Percentiles rank a stretch among this genome's conserved stretches.
Evolutionary conservation across 2,888 invertebrate genomes (phyloP).

Genomic region (Leistus spinibarbis): DNA sequence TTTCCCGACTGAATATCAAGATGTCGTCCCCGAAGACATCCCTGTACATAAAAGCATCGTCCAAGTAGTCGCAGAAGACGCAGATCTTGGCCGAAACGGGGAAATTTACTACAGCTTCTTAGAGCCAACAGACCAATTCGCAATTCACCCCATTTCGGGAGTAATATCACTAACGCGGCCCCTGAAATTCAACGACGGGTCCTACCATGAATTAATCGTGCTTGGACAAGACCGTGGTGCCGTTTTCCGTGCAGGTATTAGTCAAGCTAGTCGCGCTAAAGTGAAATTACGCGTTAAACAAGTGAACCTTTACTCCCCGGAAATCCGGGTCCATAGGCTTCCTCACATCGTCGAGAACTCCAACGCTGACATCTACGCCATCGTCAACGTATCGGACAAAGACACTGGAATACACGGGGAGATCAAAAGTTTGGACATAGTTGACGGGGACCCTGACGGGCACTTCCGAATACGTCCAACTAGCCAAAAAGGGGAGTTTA

Average conservation of each 20-base stretch:
- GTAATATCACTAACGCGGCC: conserved; percentile 82
- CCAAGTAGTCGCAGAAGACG: conserved; percentile 83
- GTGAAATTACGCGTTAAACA: conserved; percentile 78
- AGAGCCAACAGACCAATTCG: conserved; percentile 82
- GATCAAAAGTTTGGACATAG: conserved; percentile 80
- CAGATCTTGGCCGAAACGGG: conserved; percentile 93
- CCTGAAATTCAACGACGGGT: conserved; percentile 72
- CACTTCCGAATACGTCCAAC: conserved; percentile 79
- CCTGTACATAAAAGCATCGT: conserved; percentile 80
- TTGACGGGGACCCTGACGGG: conserved; percentile 88
- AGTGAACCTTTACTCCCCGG: conserved; percentile 87
- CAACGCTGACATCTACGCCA: conserved; percentile 85
- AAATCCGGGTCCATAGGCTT: conserved; percentile 78
- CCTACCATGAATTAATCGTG: conserved; percentile 77
- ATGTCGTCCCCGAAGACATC: conserved; percentile 86
- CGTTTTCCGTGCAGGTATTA: conserved; percentile 60
- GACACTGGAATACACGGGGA: conserved; percentile 78
- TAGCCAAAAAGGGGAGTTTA: conserved; percentile 71
- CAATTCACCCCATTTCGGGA: conserved; percentile 92
- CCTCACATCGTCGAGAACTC: conserved; percentile 82
- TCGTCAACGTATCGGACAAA: conserved; percentile 81
- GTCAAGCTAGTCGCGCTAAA: conserved; percentile 72
- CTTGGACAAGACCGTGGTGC: conserved; percentile 85
- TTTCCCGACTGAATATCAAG: conserved; percentile 86
- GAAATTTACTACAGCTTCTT: conserved; percentile 95